phyloP scores from a whole-genome alignment of 2,888 invertebrate species.

The Limnephilus lunatus region DNA sequence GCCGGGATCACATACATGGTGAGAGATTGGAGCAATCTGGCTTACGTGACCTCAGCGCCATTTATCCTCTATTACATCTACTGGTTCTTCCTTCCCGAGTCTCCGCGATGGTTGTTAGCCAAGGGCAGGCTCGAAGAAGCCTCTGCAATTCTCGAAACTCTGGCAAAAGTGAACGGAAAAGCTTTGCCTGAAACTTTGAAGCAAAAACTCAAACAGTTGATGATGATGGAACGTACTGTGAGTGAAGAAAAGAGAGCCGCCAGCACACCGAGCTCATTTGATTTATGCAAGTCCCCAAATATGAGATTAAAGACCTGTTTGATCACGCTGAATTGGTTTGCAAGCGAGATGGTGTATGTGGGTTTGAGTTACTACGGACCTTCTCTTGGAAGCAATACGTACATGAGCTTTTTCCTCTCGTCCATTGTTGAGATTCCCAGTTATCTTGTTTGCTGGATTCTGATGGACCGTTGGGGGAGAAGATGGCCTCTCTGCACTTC shows the following conservation, averaged over 20 bases:
- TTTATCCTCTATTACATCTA: slow-evolving; percentile 91
- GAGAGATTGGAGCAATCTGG: slow-evolving; percentile 89
- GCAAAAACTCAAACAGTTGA: slow-evolving; percentile 84
- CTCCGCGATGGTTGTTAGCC: slow-evolving; percentile 93
- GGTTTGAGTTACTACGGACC: slow-evolving; percentile 95
- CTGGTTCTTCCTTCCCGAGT: slow-evolving; percentile 92
- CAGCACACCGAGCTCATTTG: slow-evolving; percentile 77
- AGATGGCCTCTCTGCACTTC: slow-evolving; percentile 92
- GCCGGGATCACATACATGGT: slow-evolving; percentile 91
- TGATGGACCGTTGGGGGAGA: slow-evolving; percentile 92
- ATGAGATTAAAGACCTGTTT: slow-evolving; percentile 92
- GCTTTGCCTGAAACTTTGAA: slow-evolving; percentile 85
- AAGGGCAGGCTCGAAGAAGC: slow-evolving; percentile 90
- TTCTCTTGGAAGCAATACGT: slow-evolving; percentile 90
- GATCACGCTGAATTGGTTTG: slow-evolving; percentile 94
- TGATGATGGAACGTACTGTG: slow-evolving; percentile 79
- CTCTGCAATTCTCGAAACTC: slow-evolving; percentile 84
- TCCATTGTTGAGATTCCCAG: slow-evolving; percentile 93
- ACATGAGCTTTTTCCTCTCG: slow-evolving; percentile 92
- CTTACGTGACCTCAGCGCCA: slow-evolving; percentile 89
- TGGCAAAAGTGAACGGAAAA: slow-evolving; percentile 88
- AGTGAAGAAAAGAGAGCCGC: slow-evolving; percentile 73
- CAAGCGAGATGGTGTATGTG: slow-evolving; percentile 94
- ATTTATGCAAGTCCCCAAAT: slow-evolving; percentile 89
- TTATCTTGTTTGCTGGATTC: slow-evolving; percentile 90